Evolutionary conservation across 1,140 invertebrate species (phyloP), one percentile per base, ranked within the genome.

Genomic region (Pomacea maculata): DNA sequence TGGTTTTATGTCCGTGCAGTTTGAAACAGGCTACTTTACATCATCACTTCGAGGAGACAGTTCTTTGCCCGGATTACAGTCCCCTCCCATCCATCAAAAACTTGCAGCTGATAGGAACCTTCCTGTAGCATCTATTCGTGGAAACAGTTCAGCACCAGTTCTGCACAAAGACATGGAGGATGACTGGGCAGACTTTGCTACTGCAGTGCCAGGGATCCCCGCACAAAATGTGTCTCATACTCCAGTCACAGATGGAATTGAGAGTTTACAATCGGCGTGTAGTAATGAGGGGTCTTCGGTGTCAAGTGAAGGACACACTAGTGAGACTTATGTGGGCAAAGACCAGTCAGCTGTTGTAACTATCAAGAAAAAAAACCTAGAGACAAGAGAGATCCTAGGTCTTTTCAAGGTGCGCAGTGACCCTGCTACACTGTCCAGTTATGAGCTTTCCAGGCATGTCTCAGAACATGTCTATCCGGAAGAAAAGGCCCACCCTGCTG

Each of bases 341-440:
- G 77, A 78, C 65, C 77, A 80, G 8, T 57, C 65, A 11, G 80
- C 78, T 70, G 55, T 87, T 15, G 84, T 89, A 14, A 86, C 83
- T 55, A 81, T 89, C 21, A 87, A 87, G 79, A 89, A 88, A 72
- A 80, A 87, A 45, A 86, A 86, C 79, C 70, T 89, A 72, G 84
- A 83, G 4, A 83, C 85, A 14, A 81, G 77, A 77, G 87, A 89
- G 79, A 88, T 89, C 70, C 64, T 88, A 45, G 84, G 85, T 17
- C 71, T 89, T 6, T 89, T 89, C 75, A 88, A 88, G 80, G 84
- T 89, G 19, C 84, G 84, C 63, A 82, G 85, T 80, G 87, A 88
- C 25, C 85, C 85, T 52, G 73, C 79, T 15, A 81, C 80, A 0
- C 65, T 82, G 78, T 81, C 82, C 63, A 83, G 81, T 45, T 83